Evolutionary conservation across 2,888 invertebrate species (phyloP).

Genomic region (Hyposoter dolosus): DNA sequence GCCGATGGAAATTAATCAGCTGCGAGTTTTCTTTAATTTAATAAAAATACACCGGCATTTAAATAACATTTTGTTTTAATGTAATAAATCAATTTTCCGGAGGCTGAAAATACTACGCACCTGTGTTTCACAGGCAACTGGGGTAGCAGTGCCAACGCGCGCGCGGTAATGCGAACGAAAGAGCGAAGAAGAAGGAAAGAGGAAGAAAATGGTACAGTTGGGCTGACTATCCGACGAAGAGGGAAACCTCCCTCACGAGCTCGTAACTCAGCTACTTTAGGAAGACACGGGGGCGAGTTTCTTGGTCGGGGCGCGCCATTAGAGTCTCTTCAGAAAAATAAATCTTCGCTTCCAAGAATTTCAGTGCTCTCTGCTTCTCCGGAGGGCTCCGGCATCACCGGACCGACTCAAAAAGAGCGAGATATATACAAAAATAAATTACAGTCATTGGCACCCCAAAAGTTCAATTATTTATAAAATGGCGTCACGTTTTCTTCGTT

Average conservation of each 20-base stretch:
- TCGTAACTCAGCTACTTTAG: slow-evolving; percentile 82
- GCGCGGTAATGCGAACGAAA: slow-evolving; percentile 42
- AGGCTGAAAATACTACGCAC: slow-evolving; percentile 49
- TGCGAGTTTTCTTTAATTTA: slow-evolving; percentile 21
- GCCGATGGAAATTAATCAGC: not conserved
- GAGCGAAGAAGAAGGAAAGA: slow-evolving; percentile 51
- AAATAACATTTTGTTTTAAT: slow-evolving; percentile 13
- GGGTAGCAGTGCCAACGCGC: slow-evolving; percentile 49
- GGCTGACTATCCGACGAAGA: slow-evolving; percentile 59
- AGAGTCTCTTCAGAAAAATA: slow-evolving; percentile 83
- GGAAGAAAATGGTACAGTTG: slow-evolving; percentile 73
- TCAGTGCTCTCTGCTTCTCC: slow-evolving; percentile 43
- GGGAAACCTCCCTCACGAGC: slow-evolving; percentile 79
- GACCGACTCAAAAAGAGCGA: slow-evolving; percentile 27
- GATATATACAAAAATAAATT: slow-evolving; percentile 8
- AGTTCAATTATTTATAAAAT: not conserved
- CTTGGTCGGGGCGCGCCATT: slow-evolving; percentile 80
- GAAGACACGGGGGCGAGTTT: slow-evolving; percentile 75
- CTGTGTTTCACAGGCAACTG: slow-evolving; percentile 49
- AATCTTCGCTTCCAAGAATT: slow-evolving; percentile 82
- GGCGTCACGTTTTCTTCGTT: not conserved
- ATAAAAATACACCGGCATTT: not conserved
- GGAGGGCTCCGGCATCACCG: not conserved
- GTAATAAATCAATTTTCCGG: slow-evolving; percentile 39
- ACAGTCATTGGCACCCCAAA: slow-evolving; percentile 51